These are phyloP conservation scores for Molossus molossus DNA, from an alignment of 2,797 vertebrate species.

Conservation along the genomic window DNA sequence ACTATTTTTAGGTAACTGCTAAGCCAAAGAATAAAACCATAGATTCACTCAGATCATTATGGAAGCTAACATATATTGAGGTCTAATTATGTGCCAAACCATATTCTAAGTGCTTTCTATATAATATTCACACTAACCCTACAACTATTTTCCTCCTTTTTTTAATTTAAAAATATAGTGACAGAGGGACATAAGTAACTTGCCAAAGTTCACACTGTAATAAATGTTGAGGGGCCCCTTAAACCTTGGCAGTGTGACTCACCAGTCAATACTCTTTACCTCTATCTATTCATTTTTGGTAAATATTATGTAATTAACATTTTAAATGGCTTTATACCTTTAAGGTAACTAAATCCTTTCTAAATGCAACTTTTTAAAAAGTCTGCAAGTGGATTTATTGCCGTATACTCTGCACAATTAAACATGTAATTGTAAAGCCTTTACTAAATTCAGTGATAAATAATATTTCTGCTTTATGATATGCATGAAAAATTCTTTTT, in stretches of 20 bases:
- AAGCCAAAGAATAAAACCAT: not conserved
- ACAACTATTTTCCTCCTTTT: not conserved
- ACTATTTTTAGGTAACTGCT: not conserved
- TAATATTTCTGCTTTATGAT: constrained; percentile 71
- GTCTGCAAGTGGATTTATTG: not conserved
- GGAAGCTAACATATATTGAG: not conserved
- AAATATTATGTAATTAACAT: not conserved
- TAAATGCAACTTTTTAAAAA: constrained; percentile 52
- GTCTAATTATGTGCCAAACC: not conserved
- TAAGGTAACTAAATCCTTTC: constrained; percentile 49
- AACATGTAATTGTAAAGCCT: constrained; percentile 25
- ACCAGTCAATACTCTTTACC: not conserved
- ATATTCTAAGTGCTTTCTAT: constrained; percentile 13
- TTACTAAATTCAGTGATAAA: constrained; percentile 68
- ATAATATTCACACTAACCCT: not conserved
- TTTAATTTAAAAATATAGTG: not conserved
- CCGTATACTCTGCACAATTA: constrained; percentile 60
- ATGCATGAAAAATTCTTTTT: constrained; percentile 70
- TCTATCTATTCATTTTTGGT: constrained; percentile 36
- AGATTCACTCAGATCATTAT: not conserved
- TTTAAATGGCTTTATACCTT: constrained; percentile 37
- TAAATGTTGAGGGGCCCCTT: not conserved
- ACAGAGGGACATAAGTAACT: not conserved
- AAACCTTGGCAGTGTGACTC: not conserved
- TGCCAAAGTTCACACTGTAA: not conserved